phyloP scores from a whole-genome alignment of 2,113 vertebrate species.

The Mesocricetus auratus region DNA sequence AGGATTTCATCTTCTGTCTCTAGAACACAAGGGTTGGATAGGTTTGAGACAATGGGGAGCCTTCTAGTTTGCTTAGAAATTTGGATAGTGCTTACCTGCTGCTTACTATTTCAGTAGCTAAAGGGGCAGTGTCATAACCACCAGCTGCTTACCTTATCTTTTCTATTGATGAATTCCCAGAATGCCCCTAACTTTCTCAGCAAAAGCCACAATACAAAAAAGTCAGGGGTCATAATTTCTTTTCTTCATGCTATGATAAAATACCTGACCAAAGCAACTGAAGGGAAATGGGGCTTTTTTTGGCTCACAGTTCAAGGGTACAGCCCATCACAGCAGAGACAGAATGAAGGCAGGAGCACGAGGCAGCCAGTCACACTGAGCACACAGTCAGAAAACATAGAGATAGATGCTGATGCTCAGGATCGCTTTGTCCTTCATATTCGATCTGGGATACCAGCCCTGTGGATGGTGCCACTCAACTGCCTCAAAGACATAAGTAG shows the following conservation, averaged over 20 bases:
- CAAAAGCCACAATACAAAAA: neutral
- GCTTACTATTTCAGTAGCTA: neutral
- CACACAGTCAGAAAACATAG: neutral
- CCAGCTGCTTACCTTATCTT: no score
- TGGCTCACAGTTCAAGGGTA: neutral
- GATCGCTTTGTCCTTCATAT: neutral
- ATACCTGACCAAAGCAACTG: neutral
- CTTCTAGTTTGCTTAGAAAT: neutral
- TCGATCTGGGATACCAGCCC: neutral
- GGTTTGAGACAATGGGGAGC: neutral
- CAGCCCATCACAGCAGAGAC: neutral
- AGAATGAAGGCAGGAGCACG: neutral
- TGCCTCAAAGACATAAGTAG: neutral
- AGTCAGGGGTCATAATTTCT: neutral
- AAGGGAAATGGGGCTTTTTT: neutral
- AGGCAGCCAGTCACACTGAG: neutral
- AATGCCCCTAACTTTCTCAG: neutral
- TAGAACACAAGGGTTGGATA: neutral
- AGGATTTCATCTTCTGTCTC: neutral
- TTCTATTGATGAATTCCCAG: neutral
- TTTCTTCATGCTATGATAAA: neutral
- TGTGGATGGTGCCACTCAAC: neutral
- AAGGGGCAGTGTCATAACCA: fast-evolving
- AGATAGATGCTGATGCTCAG: neutral
- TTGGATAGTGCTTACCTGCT: no score